phyloP scores from a whole-genome alignment of 2,888 invertebrate species.

The Meghimatium bilineatum region DNA sequence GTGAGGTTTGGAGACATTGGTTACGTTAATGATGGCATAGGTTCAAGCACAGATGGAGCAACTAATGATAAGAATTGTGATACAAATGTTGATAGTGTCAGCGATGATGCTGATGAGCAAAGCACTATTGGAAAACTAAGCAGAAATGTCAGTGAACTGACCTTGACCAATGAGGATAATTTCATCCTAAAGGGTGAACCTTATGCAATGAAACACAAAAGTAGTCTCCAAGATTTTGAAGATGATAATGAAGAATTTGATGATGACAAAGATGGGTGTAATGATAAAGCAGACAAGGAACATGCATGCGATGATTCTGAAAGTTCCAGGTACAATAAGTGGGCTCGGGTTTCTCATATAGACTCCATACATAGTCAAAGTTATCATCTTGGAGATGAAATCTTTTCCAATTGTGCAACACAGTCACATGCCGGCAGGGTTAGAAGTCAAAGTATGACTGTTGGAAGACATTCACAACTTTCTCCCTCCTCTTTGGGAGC shows the following conservation, averaged over 20 bases:
- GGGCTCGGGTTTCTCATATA: constrained; percentile 67
- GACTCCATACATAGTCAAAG: constrained; percentile 71
- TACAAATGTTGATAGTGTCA: constrained; percentile 36
- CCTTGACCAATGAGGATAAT: constrained; percentile 31
- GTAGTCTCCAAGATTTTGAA: constrained; percentile 15
- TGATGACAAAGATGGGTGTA: constrained; percentile 28
- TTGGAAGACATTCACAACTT: constrained; percentile 16
- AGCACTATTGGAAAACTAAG: constrained; percentile 15
- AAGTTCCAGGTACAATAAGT: neutral
- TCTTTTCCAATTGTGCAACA: constrained; percentile 72
- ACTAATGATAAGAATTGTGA: constrained; percentile 26
- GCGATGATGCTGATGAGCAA: constrained; percentile 46
- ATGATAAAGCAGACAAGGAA: constrained; percentile 29
- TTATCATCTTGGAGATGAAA: constrained; percentile 65
- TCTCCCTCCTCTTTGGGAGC: constrained; percentile 15
- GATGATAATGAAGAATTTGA: constrained; percentile 43
- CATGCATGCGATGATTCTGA: neutral
- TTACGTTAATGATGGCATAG: constrained; percentile 2
- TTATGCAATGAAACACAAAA: constrained; percentile 7
- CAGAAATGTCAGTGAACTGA: constrained; percentile 39
- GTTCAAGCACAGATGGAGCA: neutral
- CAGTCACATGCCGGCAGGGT: constrained; percentile 53
- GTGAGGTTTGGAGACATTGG: constrained; percentile 47
- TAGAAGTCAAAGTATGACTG: constrained; percentile 44
- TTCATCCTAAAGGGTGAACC: constrained; percentile 4